phyloP scores from a whole-genome alignment of 2,797 vertebrate genomes.

The Miichthys miiuy region DNA sequence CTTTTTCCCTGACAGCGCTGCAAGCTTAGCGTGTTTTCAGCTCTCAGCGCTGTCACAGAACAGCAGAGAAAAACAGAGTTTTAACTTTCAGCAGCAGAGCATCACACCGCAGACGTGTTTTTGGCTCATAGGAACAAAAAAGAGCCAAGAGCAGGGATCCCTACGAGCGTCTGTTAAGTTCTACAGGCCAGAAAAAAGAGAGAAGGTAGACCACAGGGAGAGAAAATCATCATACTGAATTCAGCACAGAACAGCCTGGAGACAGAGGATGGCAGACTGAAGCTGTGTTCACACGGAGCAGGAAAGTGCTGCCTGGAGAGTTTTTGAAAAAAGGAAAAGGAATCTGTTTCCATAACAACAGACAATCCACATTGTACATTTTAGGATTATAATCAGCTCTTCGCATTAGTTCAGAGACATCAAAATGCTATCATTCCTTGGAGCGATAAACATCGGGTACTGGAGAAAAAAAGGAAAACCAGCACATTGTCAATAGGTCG shows the following conservation, averaged over 20 bases:
- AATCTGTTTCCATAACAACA: conserved; percentile 72
- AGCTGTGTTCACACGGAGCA: conserved; percentile 15
- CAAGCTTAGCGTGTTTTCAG: conserved; percentile 1
- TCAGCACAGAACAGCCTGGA: conserved; percentile 3
- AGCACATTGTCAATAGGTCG: neutral
- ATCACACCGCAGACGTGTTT: conserved; percentile 2
- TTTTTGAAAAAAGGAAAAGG: conserved; percentile 23
- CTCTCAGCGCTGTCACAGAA: conserved; percentile 29
- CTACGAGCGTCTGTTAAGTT: conserved; percentile 32
- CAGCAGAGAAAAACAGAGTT: neutral
- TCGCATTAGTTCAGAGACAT: conserved; percentile 30
- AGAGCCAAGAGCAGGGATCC: conserved; percentile 24
- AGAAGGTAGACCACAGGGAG: conserved; percentile 25
- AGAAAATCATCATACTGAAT: conserved; percentile 9
- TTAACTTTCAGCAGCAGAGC: conserved; percentile 11
- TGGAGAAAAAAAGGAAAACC: neutral
- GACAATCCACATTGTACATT: conserved; percentile 14
- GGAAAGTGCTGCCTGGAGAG: conserved; percentile 34
- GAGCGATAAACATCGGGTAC: conserved; percentile 4
- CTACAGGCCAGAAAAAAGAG: conserved; percentile 2
- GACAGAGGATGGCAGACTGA: conserved; percentile 14
- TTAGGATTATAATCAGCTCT: conserved; percentile 24
- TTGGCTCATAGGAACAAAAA: conserved; percentile 24
- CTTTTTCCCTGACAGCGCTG: conserved; percentile 23
- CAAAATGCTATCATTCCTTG: neutral